Base-by-base conservation (phyloP, 1,140 invertebrate species). In the Pachypeltis micranthus region DNA sequence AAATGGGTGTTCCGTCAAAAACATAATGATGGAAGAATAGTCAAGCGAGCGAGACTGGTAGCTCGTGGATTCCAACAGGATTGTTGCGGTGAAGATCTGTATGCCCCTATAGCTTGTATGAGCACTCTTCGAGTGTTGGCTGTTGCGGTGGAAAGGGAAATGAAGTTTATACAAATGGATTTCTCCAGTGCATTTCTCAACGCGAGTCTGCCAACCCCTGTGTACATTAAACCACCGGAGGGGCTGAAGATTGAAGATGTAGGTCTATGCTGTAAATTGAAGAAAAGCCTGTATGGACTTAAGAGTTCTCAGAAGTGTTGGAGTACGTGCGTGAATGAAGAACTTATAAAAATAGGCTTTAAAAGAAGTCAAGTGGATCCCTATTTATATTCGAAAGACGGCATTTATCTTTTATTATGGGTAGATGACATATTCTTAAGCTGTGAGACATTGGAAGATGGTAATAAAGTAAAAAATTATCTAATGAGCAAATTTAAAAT, bases 181-280 rank as follows among this genome's bases (percentile, higher is more conserved):
- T 66, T 76, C 16, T 70, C 69, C 47, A 75, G 72, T 57, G 74
- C 74, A 24, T 76, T 74, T 70, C 65, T 75, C 4, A 68, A 76
- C 65, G 73, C 70, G 27, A 65, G 71, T 2, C 59, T 77, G 19
- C 65, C 74, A 28, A 69, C 72, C 67, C 68, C 73, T 7, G 65
- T 75, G 34, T 75, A 71, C 54, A 74, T 77, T 72, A 59, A 66
- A 25, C 67, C 69, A 66, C 74, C 72, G 62, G 71, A 71, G 66
- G 65, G 64, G 14, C 75, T 70, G 67, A 65, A 71, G 66, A 58
- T 39, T 16, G 16, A 16, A 39, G 16, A 39, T 16, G 7, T 16
- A 39, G 16, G 16, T 39, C 16, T 39, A 16, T 39, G 31, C 31
- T 39, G 31, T 16, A 39, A 39, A 39, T 39, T 39, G 31, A 39